Evolutionary conservation across 2,888 invertebrate species (phyloP).

Genomic region (Plutella xylostella): DNA sequence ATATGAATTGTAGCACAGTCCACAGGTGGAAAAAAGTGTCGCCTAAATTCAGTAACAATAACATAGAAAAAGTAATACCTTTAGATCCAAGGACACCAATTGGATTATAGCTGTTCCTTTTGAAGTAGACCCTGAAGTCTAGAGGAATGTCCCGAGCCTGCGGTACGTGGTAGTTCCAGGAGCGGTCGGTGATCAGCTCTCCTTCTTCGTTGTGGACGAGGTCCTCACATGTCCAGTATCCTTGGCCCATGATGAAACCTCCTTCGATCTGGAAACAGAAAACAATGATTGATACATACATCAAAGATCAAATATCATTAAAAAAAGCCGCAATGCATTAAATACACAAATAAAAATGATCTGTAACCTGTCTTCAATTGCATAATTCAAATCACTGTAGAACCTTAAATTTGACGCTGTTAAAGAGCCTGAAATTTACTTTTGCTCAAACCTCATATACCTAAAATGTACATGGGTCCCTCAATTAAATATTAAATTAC

Average conservation of each 20-base stretch:
- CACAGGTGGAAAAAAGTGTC: too few relatives aligned
- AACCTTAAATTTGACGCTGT: background rate
- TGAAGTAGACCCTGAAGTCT: constrained; percentile 65
- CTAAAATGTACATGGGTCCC: background rate
- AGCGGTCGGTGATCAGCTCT: constrained; percentile 65
- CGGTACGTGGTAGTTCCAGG: constrained; percentile 73
- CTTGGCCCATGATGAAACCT: constrained; percentile 68
- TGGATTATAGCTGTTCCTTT: constrained; percentile 60
- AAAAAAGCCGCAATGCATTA: too few relatives aligned
- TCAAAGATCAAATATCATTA: too few relatives aligned
- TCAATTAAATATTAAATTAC: constrained; percentile 16
- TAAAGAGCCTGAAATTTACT: background rate
- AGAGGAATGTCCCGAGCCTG: constrained; percentile 71
- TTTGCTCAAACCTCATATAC: background rate
- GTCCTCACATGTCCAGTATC: constrained; percentile 72
- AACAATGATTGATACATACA: too few relatives aligned
- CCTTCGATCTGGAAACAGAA: constrained; percentile 47
- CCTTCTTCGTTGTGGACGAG: constrained; percentile 63
- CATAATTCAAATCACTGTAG: background rate
- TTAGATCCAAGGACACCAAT: constrained; percentile 68
- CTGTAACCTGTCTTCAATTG: background rate
- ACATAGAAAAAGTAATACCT: constrained; percentile 28
- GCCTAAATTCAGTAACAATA: background rate
- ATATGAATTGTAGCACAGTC: too few relatives aligned
- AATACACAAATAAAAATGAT: background rate